A percentile compares a stretch with the other conserved stretches of the same genome.
These are phyloP conservation scores for Ispidina picta DNA, from an alignment of 2,797 vertebrate genomes.

Conservation along the genomic window DNA sequence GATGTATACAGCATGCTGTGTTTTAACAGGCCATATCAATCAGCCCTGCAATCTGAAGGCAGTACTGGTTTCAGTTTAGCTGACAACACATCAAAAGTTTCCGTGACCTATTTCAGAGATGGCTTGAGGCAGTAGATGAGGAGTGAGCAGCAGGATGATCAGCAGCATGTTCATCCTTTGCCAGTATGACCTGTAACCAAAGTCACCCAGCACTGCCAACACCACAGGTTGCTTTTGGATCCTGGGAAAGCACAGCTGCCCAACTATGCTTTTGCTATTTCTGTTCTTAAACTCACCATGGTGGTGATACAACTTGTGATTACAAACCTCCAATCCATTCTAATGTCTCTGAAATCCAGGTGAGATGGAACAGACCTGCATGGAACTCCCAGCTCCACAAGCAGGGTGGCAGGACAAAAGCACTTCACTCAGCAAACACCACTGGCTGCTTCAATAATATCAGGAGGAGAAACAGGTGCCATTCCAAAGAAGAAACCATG, in stretches of 20 bases:
- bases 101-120: neutral
- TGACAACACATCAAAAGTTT: neutral
- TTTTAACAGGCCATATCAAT: conserved; percentile 3
- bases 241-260: neutral
- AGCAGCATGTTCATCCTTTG: neutral
- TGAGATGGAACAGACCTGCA: neutral
- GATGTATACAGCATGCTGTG: neutral
- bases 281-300: neutral
- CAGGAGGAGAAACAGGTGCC: neutral
- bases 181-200: neutral
- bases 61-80: neutral
- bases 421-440: neutral
- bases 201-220: neutral
- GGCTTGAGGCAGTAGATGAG: neutral
- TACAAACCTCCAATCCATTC: neutral
- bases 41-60: neutral
- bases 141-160: neutral
- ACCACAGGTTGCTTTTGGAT: neutral
- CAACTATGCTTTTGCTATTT: neutral
- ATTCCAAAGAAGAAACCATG: neutral
- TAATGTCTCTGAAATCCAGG: neutral
- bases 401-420: neutral
- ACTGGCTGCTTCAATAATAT: neutral
- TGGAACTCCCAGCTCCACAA: neutral
- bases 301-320: neutral